Conservation (phyloP, 2,113 vertebrate genomes). For the Cephalopterus ornatus region DNA sequence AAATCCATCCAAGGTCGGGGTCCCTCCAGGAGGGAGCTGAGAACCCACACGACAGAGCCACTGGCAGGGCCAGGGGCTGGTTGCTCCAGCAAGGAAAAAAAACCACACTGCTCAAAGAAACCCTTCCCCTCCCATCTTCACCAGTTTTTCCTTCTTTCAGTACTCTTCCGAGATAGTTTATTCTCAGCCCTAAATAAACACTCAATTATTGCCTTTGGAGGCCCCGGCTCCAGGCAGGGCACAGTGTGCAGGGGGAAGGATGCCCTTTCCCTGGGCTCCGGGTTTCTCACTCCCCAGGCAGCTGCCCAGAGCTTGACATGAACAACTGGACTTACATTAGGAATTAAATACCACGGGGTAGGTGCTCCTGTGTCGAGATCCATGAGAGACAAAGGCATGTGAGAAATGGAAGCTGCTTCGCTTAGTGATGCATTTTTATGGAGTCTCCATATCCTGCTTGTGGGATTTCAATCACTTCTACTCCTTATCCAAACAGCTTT, state of each 20-base stretch:
- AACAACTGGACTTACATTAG: neutral
- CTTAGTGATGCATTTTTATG: rapidly evolving
- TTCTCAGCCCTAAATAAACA: neutral
- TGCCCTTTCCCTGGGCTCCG: neutral
- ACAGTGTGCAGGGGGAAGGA: neutral
- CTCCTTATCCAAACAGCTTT: neutral
- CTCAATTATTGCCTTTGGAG: neutral
- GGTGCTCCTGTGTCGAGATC: neutral
- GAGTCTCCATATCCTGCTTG: neutral
- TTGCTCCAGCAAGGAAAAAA: neutral
- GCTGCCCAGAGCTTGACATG: neutral
- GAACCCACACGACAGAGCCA: neutral
- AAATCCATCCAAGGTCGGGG: rapidly evolving
- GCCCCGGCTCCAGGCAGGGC: neutral
- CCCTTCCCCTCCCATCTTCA: neutral
- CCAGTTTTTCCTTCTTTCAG: neutral
- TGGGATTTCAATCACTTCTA: neutral
- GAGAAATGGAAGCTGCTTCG: neutral
- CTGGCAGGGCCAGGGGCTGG: neutral
- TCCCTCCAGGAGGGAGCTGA: neutral
- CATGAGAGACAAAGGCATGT: neutral
- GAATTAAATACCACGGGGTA: neutral
- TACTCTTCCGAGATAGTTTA: neutral
- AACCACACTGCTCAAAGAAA: neutral
- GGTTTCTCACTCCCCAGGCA: neutral